These are phyloP conservation scores for Trichonephila clavata DNA, from an alignment of 1,140 invertebrate genomes.

Conservation along the genomic window DNA sequence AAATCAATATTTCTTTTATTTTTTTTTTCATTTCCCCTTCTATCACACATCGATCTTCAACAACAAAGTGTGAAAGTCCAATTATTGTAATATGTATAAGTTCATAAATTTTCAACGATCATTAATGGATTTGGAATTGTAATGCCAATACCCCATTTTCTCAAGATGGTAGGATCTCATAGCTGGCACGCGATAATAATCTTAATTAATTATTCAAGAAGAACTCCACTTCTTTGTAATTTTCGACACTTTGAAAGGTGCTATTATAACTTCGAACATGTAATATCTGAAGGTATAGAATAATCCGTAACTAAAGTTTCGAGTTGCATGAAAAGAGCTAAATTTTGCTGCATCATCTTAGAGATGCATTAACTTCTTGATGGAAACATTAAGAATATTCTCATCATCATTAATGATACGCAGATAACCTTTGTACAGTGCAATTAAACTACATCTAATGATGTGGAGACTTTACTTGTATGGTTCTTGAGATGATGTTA, in stretches of 20 bases:
- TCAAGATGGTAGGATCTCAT: slow-evolving; percentile 58
- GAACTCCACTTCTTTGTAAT: slow-evolving; percentile 46
- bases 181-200: slow-evolving; percentile 43
- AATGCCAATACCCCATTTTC: slow-evolving; percentile 66
- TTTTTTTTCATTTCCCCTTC: slow-evolving; percentile 1
- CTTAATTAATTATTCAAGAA: slow-evolving; percentile 69
- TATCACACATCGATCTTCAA: slow-evolving; percentile 43
- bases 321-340: not conserved
- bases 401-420: slow-evolving; percentile 12
- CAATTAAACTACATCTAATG: slow-evolving; percentile 13
- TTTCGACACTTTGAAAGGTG: slow-evolving; percentile 32
- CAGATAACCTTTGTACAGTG: not conserved
- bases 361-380: not conserved
- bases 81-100: slow-evolving; percentile 65
- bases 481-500: too few relatives aligned
- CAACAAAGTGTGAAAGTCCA: slow-evolving; percentile 49
- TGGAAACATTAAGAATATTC: not conserved
- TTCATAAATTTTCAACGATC: slow-evolving; percentile 62
- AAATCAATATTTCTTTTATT: slow-evolving; percentile 40
- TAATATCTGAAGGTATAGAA: slow-evolving; percentile 1
- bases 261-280: slow-evolving; percentile 14
- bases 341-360: not conserved
- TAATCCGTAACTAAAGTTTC: slow-evolving; percentile 16
- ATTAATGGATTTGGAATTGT: slow-evolving; percentile 50
- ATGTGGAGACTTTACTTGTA: not conserved